phyloP scores from a whole-genome alignment of 2,797 vertebrate species.

The Iguana delicatissima region DNA sequence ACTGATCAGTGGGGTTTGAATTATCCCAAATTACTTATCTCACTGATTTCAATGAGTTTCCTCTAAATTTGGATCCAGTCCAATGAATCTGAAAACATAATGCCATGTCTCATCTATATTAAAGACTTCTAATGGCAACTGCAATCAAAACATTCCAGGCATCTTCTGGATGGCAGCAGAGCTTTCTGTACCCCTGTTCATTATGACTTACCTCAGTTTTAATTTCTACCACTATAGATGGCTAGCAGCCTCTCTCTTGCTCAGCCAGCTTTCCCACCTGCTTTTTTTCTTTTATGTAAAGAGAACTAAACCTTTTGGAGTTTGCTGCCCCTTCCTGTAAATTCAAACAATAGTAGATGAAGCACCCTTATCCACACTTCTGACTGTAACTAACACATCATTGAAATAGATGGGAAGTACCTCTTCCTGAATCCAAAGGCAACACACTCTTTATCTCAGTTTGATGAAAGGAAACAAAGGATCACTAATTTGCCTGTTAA shows the following conservation, averaged over 20 bases:
- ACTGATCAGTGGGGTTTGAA: background rate
- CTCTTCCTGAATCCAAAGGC: background rate
- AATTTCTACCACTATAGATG: background rate
- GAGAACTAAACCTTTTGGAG: background rate
- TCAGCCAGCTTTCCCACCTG: constrained; percentile 6
- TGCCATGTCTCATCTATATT: background rate
- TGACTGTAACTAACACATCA: background rate
- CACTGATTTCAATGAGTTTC: background rate
- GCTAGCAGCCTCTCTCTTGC: background rate
- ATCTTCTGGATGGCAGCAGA: background rate
- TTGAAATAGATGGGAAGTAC: constrained; percentile 4
- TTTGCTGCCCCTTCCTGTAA: background rate
- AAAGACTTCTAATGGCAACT: background rate
- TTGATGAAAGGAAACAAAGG: constrained; percentile 52
- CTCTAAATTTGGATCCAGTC: background rate
- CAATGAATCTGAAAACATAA: background rate
- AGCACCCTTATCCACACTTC: background rate
- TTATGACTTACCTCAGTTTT: background rate
- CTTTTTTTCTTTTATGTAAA: background rate
- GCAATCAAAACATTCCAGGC: background rate
- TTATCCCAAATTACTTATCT: background rate
- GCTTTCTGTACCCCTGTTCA: background rate
- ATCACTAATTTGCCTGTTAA: constrained; percentile 54
- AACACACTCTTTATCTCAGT: constrained; percentile 24
- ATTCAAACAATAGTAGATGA: background rate